Evolutionary conservation across 2,113 vertebrate species (phyloP), one percentile per base, ranked within the genome.

Genomic region (Anoplopoma fimbria): DNA sequence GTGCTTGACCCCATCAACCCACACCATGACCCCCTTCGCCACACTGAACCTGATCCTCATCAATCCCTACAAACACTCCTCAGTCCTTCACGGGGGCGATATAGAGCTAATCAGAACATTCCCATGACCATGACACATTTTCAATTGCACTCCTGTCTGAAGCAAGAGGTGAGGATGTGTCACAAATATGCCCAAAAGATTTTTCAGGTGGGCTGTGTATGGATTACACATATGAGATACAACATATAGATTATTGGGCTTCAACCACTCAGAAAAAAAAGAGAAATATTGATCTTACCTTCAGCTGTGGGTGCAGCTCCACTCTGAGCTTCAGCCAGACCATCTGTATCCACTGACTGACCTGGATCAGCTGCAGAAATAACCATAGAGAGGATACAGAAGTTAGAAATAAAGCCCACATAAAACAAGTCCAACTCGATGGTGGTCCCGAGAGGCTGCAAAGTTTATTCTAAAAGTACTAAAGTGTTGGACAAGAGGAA

Each of bases 261-360:
- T 23, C 61, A 53, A n/a, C 4, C 19, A 19, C 0, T 75, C 27
- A 70, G 38, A 71, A 68, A 51, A 13, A 42, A 19, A 61, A 7
- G n/a, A 57, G 6, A 4, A 62, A n/a, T 65, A 49, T 69, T 40
- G 9, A 15, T 70, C 71, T 80, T 78, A 92, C 92, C 90, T 79
- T 93, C 88, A 62, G 70, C 68, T 65, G 92, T 92, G 10, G 92
- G 90, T 15, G 87, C 88, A 75, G 89, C 75, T 77, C 91, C 92
- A 77, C 92, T 92, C 78, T 93, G 92, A 75, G 92, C 79, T 63
- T 90, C 92, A 31, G 83, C 73, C 72, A 87, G 17, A 79, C 47
- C 82, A 4, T 92, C 91, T 55, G 85, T 14, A 21, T 92, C 92
- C n/a, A 78, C 64, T 19, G 90, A 80, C 23, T 78, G 51, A 23